Evolutionary conservation across 2,113 vertebrate genomes (phyloP), one percentile per base, ranked within the genome.

Genomic region (Cyprinodon tularosa): DNA sequence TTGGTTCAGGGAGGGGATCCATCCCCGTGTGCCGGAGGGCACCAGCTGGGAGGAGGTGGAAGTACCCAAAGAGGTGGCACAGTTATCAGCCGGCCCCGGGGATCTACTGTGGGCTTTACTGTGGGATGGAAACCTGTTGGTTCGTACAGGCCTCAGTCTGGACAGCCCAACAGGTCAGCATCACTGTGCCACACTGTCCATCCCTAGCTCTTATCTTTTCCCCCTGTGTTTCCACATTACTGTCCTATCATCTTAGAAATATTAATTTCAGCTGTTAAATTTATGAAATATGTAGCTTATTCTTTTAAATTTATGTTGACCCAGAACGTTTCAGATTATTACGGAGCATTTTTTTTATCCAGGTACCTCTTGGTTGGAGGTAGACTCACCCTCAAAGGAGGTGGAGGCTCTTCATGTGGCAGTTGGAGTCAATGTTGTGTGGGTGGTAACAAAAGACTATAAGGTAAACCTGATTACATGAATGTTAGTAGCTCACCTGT

Each of bases 41-140:
- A 94, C 93, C 1, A 77, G 45, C 0, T 99, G 98, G 98, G 95
- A 95, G 59, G 90, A 96, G 36, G 86, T 98, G 22, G 91, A 93
- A 15, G 95, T 94, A 38, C 97, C 96, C 2, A 96, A 94, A 68
- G 98, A 99, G 85, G 97, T 95, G 40, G 95, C 96, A 17, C 98
- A 99, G 94, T 91, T 99, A 85, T 97, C 96, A 81, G 95, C 95
- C 1, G 97, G 98, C 6, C 96, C 97, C 0, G 94, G 95, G 40
- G 97, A 99, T 82, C 95, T 99, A 62, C 90, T 99, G 12, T 99
- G 98, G 98, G 96, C 91, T 66, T 93, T 97, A 13, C 94, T 98
- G 44, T 99, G 97, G 98, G 97, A 99, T 76, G 98, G 98, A 15
- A 97, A 97, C 85, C 95, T 97, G 38, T 88, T 99, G 81, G 96